Percentiles rank a stretch among this genome's conserved stretches.
Conservation (phyloP, 2,113 vertebrate genomes). For the Charina bottae region DNA sequence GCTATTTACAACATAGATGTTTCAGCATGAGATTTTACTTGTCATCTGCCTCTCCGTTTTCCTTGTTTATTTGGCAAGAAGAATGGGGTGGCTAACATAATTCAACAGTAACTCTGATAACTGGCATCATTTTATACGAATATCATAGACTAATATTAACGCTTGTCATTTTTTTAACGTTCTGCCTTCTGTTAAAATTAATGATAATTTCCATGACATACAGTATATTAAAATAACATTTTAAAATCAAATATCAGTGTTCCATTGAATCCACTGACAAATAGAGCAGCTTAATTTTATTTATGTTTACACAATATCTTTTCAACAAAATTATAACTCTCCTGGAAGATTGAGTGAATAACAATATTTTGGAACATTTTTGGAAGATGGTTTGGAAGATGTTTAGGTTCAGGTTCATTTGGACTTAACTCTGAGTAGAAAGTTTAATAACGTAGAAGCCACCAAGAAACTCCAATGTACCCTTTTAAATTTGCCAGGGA, state of each 20-base stretch:
- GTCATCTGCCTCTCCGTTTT: background rate
- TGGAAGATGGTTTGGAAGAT: background rate
- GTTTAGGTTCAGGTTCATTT: background rate
- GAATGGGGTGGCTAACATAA: slow-evolving; percentile 5
- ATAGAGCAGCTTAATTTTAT: background rate
- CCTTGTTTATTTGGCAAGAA: slow-evolving; percentile 29
- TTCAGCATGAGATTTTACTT: slow-evolving; percentile 13
- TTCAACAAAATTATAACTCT: background rate
- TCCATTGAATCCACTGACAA: background rate
- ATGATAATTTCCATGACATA: background rate
- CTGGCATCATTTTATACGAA: background rate
- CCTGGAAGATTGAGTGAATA: background rate
- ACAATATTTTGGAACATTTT: background rate
- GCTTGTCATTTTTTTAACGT: background rate
- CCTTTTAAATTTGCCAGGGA: background rate
- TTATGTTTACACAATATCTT: background rate
- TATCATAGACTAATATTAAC: background rate
- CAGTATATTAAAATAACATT: background rate
- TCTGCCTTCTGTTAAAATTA: slow-evolving; percentile 31
- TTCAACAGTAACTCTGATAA: slow-evolving; percentile 11
- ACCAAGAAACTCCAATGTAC: background rate
- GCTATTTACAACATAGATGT: slow-evolving; percentile 13
- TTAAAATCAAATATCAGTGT: background rate
- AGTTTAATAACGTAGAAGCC: background rate
- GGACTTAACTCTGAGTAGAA: background rate